phyloP scores from a whole-genome alignment of 1,140 invertebrate genomes.

The Bradysia coprophila region DNA sequence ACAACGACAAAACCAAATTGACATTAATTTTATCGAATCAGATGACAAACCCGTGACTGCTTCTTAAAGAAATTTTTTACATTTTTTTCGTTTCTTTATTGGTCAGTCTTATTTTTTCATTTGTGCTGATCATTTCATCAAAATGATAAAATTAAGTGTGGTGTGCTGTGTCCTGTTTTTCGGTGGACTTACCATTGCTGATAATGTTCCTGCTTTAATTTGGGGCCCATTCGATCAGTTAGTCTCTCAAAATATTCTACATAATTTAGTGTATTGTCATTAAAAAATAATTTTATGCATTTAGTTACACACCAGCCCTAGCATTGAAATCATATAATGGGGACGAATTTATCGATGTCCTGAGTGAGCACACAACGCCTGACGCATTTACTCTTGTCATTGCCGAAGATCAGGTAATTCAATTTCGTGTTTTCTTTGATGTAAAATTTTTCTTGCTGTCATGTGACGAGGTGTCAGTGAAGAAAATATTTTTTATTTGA shows the following conservation, averaged over 20 bases:
- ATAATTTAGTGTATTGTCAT: background rate
- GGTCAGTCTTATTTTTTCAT: no score
- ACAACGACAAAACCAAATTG: no score
- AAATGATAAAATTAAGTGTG: no score
- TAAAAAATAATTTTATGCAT: background rate
- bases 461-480: no score
- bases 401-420: background rate
- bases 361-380: background rate
- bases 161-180: no score
- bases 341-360: background rate
- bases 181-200: constrained; percentile 1
- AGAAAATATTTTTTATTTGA: no score
- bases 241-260: background rate
- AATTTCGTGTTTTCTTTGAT: background rate
- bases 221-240: background rate
- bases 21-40: no score
- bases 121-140: no score
- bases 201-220: background rate
- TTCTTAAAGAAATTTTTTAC: no score
- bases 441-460: background rate
- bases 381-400: background rate
- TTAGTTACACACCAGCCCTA: background rate
- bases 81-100: no score
- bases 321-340: background rate
- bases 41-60: no score